These are phyloP conservation scores for Tragelaphus imberbis DNA, from an alignment of 2,113 vertebrate species.

Conservation along the genomic window DNA sequence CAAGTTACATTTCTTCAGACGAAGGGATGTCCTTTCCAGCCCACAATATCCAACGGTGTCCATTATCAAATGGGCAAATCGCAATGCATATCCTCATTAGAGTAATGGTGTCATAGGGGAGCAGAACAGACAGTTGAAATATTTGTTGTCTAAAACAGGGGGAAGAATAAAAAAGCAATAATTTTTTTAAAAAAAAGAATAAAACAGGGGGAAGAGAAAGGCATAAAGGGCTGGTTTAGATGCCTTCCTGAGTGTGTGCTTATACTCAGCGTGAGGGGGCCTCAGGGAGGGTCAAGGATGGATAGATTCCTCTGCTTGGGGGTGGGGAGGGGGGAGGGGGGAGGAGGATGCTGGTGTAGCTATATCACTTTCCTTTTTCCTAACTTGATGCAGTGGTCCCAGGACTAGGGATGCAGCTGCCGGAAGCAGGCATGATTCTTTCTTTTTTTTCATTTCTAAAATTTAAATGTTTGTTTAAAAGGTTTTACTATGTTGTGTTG, in stretches of 20 bases:
- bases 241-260: background rate
- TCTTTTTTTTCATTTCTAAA: background rate
- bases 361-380: background rate
- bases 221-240: background rate
- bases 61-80: background rate
- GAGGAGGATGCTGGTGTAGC: background rate
- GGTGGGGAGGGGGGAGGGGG: fast-evolving
- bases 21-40: background rate
- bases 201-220: background rate
- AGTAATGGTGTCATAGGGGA: background rate
- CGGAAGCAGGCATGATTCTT: background rate
- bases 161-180: background rate
- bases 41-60: background rate
- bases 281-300: background rate
- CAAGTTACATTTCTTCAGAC: background rate
- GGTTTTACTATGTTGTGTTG: background rate
- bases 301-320: background rate
- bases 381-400: no score
- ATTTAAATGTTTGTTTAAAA: background rate
- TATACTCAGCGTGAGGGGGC: background rate
- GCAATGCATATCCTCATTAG: background rate
- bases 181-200: background rate
- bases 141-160: background rate
- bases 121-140: background rate
- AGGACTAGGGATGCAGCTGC: background rate